Evolutionary conservation across 2,888 invertebrate genomes (phyloP), one percentile per base, ranked within the genome.

Genomic region (Macrosiphum euphorbiae): DNA sequence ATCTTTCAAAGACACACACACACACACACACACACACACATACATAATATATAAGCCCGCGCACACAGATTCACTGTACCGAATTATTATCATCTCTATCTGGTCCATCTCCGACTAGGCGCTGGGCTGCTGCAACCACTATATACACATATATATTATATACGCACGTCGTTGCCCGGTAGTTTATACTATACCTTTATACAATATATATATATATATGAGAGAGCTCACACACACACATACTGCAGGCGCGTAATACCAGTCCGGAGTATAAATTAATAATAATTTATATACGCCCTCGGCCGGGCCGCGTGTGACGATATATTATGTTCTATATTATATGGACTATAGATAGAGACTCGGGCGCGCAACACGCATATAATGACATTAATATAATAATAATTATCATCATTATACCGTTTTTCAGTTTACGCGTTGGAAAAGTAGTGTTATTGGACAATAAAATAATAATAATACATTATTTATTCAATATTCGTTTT

Each of bases 1-100:
- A 55, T 44, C 55, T 85, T 78, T 91, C 85, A 44, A 55, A 91
- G 55, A 91, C 91, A 85, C 90, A 16, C 84, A 11, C 91, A 55
- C 52, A 52, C 52, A 50, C 55, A 58, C 91, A 35, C 58, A 61
- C 44, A 20, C 55, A 28, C 47, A 47, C 35, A 61, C 26, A 61
- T 61, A 58, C 78, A 41, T 67, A n/a, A 67, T n/a, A 67, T 67
- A 67, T 35, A 67, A 67, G 67, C n/a, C 67, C 61, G 52, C 35
- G 28, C 58, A n/a, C 47, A 61, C 47, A 50, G 86, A 87, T 92
- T 92, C 92, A 52, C 87, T 52, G 92, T 67, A 88, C 92, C 87
- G 87, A 88, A 92, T 88, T 92, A 88, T 88, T 67, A 67, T 92
- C 61, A 67, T 92, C 61, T 61, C 87, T 35, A 24, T 61, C 20